Conservation (phyloP, 2,797 vertebrate species). For the Ctenosaura bakeri region DNA sequence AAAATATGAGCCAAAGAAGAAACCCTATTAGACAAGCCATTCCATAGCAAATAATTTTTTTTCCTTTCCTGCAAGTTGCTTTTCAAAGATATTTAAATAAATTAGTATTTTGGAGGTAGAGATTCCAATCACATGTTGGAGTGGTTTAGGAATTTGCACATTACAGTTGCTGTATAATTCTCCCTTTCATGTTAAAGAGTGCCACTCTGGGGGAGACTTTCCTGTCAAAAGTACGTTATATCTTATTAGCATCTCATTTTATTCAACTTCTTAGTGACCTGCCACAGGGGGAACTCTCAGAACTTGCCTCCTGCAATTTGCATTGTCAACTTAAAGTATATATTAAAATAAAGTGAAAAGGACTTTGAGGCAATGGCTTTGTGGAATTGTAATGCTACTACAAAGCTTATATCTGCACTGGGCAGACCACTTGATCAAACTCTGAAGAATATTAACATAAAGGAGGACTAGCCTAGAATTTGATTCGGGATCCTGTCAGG, state of each 20-base stretch:
- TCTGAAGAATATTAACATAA: background rate
- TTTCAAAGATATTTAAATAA: slow-evolving; percentile 71
- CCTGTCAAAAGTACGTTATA: slow-evolving; percentile 75
- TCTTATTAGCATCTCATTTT: slow-evolving; percentile 80
- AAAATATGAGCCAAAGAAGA: slow-evolving; percentile 28
- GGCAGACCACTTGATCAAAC: background rate
- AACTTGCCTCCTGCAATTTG: slow-evolving; percentile 75
- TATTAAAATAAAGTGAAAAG: slow-evolving; percentile 28
- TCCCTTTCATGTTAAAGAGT: slow-evolving; percentile 71
- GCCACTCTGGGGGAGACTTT: slow-evolving; percentile 71
- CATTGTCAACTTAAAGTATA: slow-evolving; percentile 61
- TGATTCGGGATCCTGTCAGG: background rate
- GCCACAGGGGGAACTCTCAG: slow-evolving; percentile 70
- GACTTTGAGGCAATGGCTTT: background rate
- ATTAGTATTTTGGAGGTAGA: slow-evolving; percentile 64
- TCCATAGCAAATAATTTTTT: slow-evolving; percentile 43
- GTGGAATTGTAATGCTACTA: background rate
- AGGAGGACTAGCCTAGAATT: slow-evolving; percentile 39
- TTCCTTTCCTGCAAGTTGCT: slow-evolving; percentile 41
- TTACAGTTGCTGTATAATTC: slow-evolving; percentile 69
- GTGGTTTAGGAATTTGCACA: slow-evolving; percentile 54
- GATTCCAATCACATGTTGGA: slow-evolving; percentile 58
- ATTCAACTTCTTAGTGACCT: slow-evolving; percentile 68
- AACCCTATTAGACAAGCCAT: slow-evolving; percentile 10
- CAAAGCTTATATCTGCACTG: background rate